Conservation (phyloP, 2,888 invertebrate species). For the Aethes cnicana region DNA sequence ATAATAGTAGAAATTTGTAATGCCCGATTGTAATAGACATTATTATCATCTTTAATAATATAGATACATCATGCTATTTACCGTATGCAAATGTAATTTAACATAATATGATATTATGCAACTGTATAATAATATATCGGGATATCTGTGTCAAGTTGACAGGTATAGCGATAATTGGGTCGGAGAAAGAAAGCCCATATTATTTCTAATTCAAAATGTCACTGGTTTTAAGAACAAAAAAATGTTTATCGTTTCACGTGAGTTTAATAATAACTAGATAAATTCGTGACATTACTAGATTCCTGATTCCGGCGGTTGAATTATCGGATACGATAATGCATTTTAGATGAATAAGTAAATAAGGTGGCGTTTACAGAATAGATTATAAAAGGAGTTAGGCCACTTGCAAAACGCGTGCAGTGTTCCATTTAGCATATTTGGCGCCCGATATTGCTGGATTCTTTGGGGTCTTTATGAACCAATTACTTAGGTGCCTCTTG, state of each 20-base stretch:
- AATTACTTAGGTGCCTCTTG: no score
- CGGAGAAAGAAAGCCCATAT: slow-evolving; percentile 11
- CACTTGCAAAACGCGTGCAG: slow-evolving; percentile 43
- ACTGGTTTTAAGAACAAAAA: slow-evolving; percentile 15
- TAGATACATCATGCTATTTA: no score
- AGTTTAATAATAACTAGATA: slow-evolving; percentile 30
- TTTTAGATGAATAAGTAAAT: slow-evolving; percentile 53
- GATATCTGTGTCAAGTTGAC: not conserved
- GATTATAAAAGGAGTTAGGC: slow-evolving; percentile 50
- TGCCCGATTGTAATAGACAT: no score
- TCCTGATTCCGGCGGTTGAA: slow-evolving; percentile 34
- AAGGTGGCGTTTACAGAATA: slow-evolving; percentile 47
- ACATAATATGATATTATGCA: slow-evolving; percentile 9
- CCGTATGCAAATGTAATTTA: slow-evolving; percentile 7
- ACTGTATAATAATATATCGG: slow-evolving; percentile 9
- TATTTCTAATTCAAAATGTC: slow-evolving; percentile 22
- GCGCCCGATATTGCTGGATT: slow-evolving; percentile 19
- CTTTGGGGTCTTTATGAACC: no score
- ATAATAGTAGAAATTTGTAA: not conserved
- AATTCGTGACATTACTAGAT: slow-evolving; percentile 38
- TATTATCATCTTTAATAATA: slow-evolving; percentile 3
- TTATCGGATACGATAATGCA: slow-evolving; percentile 41
- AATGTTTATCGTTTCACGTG: slow-evolving; percentile 5
- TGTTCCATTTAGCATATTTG: slow-evolving; percentile 32
- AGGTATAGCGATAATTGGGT: slow-evolving; percentile 3